These are phyloP conservation scores for Rhinoraja longicauda DNA, from an alignment of 2,797 vertebrate species.

Conservation along the genomic window DNA sequence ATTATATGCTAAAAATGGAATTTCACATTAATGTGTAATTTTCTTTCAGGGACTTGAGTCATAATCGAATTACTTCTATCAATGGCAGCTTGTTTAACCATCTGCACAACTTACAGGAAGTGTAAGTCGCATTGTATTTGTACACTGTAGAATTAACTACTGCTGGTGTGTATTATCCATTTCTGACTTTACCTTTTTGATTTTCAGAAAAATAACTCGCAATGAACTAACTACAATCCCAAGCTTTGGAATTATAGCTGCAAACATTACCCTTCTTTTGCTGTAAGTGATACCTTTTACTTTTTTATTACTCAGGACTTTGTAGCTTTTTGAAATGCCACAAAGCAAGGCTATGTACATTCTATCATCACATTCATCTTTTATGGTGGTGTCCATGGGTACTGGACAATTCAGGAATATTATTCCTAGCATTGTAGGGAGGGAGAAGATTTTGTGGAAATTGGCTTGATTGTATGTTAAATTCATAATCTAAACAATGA, in stretches of 20 bases:
- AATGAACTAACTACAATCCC: constrained; percentile 81
- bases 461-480: neutral
- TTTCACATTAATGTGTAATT: neutral
- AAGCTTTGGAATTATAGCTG: constrained; percentile 66
- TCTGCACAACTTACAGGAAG: constrained; percentile 74
- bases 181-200: constrained; percentile 41
- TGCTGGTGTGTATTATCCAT: constrained; percentile 33
- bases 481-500: neutral
- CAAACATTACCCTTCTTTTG: constrained; percentile 76
- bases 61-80: constrained; percentile 81
- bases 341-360: neutral
- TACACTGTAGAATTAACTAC: neutral
- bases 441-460: neutral
- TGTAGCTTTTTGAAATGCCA: neutral
- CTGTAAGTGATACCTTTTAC: constrained; percentile 69
- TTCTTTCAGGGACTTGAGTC: constrained; percentile 79
- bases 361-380: neutral
- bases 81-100: constrained; percentile 68
- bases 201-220: constrained; percentile 79
- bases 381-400: neutral
- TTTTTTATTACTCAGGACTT: neutral
- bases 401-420: neutral
- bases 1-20: neutral
- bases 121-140: constrained; percentile 67
- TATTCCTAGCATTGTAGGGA: neutral